Evolutionary conservation across 2,797 vertebrate species (phyloP).

Genomic region (Prionace glauca): DNA sequence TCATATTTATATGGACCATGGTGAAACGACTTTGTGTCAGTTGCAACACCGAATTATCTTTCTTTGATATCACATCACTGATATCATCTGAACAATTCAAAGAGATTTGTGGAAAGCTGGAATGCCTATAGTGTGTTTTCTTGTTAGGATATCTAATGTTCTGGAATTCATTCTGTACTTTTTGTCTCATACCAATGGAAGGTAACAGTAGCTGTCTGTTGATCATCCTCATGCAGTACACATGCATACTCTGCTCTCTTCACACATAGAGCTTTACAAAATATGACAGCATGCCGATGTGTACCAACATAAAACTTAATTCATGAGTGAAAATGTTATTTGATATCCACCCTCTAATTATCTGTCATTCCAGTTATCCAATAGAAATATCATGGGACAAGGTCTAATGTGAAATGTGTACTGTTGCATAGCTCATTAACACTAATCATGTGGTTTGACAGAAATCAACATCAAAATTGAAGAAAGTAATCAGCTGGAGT

Average conservation of each 20-base stretch:
- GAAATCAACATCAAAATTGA: background rate
- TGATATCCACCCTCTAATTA: background rate
- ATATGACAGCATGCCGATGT: background rate
- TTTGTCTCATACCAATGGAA: background rate
- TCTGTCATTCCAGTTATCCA: background rate
- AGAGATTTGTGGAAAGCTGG: background rate
- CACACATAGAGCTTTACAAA: background rate
- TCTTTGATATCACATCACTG: background rate
- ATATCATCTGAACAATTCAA: background rate
- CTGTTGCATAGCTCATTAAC: background rate
- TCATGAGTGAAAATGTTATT: background rate
- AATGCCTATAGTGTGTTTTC: background rate
- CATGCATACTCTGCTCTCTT: background rate
- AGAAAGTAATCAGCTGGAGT: background rate
- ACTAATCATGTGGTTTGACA: background rate
- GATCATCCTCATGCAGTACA: background rate
- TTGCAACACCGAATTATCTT: background rate
- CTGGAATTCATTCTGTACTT: background rate
- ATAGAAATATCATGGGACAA: background rate
- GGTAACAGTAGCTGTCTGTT: background rate
- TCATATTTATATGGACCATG: background rate
- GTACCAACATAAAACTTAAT: background rate
- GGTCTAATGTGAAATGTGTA: background rate
- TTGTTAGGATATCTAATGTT: background rate
- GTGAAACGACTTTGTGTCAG: background rate